Evolutionary conservation across 1,140 invertebrate genomes (phyloP).

Genomic region (Drosophila teissieri): DNA sequence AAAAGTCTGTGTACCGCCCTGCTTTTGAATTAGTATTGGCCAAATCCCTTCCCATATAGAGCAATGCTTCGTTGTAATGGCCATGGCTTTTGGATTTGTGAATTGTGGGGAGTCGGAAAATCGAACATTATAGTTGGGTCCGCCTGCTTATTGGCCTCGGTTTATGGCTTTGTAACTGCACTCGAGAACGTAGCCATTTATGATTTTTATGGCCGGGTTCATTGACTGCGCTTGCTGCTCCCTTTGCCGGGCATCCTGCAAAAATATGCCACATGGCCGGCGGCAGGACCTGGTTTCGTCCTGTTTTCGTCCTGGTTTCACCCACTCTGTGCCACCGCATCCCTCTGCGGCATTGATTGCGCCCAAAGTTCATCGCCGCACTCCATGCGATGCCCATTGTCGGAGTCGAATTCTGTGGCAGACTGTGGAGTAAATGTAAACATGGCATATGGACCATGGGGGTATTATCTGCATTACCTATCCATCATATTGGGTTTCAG

Average conservation of each 20-base stretch:
- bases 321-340: background rate
- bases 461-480: slow-evolving; percentile 11
- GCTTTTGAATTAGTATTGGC: slow-evolving; percentile 45
- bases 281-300: slow-evolving; percentile 24
- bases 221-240: slow-evolving; percentile 55
- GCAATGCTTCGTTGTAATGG: slow-evolving; percentile 28
- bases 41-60: background rate
- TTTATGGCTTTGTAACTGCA: slow-evolving; percentile 56
- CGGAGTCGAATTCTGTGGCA: background rate
- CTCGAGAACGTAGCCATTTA: slow-evolving; percentile 62
- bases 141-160: slow-evolving; percentile 42
- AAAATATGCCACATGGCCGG: slow-evolving; percentile 44
- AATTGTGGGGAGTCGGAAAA: slow-evolving; percentile 29
- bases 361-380: slow-evolving; percentile 24
- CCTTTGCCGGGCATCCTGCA: slow-evolving; percentile 24
- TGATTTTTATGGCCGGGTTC: slow-evolving; percentile 65
- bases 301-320: background rate
- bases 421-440: slow-evolving; percentile 20
- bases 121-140: slow-evolving; percentile 47
- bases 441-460: slow-evolving; percentile 14
- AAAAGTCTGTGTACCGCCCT: slow-evolving; percentile 3
- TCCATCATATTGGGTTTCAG: slow-evolving; percentile 4
- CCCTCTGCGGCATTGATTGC: slow-evolving; percentile 55
- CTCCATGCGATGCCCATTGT: slow-evolving; percentile 33
- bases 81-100: slow-evolving; percentile 37